phyloP scores from a whole-genome alignment of 2,888 invertebrate genomes.

The Metalampra italica region DNA sequence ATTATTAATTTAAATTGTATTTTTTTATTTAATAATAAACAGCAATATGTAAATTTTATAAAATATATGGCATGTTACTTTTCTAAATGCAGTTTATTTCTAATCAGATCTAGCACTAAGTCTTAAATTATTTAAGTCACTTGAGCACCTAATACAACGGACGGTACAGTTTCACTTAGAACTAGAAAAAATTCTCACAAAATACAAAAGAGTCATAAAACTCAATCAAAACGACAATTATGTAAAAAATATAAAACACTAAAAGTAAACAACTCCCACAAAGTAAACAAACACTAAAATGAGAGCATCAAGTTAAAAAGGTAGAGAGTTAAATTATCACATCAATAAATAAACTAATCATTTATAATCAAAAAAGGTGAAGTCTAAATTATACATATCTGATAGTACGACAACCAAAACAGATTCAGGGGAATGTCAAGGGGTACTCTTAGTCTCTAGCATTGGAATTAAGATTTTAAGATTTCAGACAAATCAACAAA shows the following conservation, averaged over 20 bases:
- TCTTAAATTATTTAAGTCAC: conserved; percentile 11
- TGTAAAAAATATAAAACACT: not conserved
- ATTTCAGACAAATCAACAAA: too few relatives aligned
- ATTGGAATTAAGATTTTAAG: too few relatives aligned
- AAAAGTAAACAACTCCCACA: not conserved
- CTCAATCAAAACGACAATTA: not conserved
- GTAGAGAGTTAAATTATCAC: too few relatives aligned
- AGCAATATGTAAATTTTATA: conserved; percentile 62
- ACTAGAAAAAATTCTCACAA: conserved; percentile 4
- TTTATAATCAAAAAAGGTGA: too few relatives aligned
- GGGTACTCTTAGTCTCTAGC: too few relatives aligned
- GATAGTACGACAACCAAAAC: too few relatives aligned
- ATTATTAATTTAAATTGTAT: conserved; percentile 27
- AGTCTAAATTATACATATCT: too few relatives aligned
- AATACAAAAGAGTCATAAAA: not conserved
- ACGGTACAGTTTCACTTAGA: conserved; percentile 24
- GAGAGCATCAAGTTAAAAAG: too few relatives aligned
- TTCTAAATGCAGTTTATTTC: conserved; percentile 48
- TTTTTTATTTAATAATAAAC: conserved; percentile 52
- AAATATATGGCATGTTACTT: conserved; percentile 78
- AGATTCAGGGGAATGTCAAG: too few relatives aligned
- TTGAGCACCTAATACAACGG: conserved; percentile 42
- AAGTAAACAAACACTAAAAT: too few relatives aligned
- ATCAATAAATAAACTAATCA: too few relatives aligned
- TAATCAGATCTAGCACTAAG: conserved; percentile 21